Percentiles rank a stretch among this genome's conserved stretches.
phyloP scores from a whole-genome alignment of 2,113 vertebrate species.

The Notarius quadriscutis region DNA sequence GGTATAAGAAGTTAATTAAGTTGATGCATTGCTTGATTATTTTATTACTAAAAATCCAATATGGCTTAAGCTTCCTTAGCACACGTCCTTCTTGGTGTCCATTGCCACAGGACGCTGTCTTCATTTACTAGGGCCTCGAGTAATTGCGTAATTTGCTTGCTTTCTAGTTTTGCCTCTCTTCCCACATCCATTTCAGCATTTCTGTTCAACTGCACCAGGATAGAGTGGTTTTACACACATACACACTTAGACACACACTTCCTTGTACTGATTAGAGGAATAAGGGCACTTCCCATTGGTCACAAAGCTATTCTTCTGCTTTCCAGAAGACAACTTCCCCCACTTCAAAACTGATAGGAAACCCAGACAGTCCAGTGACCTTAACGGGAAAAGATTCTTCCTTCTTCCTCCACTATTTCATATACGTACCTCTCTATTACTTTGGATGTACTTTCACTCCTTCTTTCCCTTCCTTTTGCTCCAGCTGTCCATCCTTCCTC shows the following conservation, averaged over 20 bases:
- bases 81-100: background rate
- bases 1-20: background rate
- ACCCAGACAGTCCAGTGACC: slow-evolving; percentile 51
- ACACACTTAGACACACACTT: slow-evolving; percentile 22
- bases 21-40: background rate
- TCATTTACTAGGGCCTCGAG: background rate
- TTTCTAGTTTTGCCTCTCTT: background rate
- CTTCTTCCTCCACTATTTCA: slow-evolving; percentile 58
- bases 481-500: slow-evolving; percentile 39
- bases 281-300: slow-evolving; percentile 80
- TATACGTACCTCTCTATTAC: slow-evolving; percentile 24
- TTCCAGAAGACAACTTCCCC: slow-evolving; percentile 77
- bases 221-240: slow-evolving; percentile 19
- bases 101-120: background rate
- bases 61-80: background rate
- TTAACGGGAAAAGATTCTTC: slow-evolving; percentile 72
- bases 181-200: background rate
- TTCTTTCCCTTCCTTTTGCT: slow-evolving; percentile 34
- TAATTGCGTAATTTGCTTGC: background rate
- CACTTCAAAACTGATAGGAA: slow-evolving; percentile 77
- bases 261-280: slow-evolving; percentile 70
- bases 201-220: background rate
- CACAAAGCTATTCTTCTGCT: slow-evolving; percentile 73
- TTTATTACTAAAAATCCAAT: background rate
- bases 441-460: slow-evolving; percentile 31